Evolutionary conservation across 2,797 vertebrate species (phyloP).

Genomic region (Moxostoma hubbsi): DNA sequence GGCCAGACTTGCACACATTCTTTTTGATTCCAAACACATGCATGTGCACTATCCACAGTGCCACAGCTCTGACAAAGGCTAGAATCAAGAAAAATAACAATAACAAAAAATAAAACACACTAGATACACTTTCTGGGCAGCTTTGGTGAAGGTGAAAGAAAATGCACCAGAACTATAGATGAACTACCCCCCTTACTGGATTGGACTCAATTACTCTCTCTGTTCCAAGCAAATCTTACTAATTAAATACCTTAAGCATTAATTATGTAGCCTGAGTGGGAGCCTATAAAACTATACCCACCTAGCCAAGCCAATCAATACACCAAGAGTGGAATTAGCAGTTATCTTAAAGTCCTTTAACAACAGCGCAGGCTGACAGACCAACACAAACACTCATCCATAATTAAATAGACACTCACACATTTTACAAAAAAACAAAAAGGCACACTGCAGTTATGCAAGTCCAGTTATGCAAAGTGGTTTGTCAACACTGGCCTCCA

Average conservation of each 20-base stretch:
- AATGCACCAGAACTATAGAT: constrained; percentile 17
- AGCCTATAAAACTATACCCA: constrained; percentile 74
- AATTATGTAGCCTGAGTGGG: constrained; percentile 75
- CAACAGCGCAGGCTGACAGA: constrained; percentile 68
- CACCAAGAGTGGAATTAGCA: constrained; percentile 74
- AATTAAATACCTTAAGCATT: constrained; percentile 81
- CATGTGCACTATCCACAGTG: not conserved
- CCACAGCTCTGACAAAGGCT: not conserved
- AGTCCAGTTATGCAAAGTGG: not conserved
- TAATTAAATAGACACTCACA: constrained; percentile 66
- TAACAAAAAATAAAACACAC: no score
- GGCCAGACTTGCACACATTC: not conserved
- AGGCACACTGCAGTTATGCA: not conserved
- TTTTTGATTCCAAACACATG: not conserved
- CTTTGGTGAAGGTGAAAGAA: no score
- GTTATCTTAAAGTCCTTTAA: constrained; percentile 80
- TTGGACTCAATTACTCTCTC: constrained; percentile 72
- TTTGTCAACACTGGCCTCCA: no score
- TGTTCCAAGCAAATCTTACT: constrained; percentile 76
- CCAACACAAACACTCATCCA: constrained; percentile 77
- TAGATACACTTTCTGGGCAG: no score
- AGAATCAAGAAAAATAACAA: no score
- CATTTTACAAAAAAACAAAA: not conserved
- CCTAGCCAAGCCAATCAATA: constrained; percentile 73
- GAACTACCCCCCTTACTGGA: constrained; percentile 39